phyloP scores from a whole-genome alignment of 1,140 invertebrate species.

The Teleogryllus occipitalis region DNA sequence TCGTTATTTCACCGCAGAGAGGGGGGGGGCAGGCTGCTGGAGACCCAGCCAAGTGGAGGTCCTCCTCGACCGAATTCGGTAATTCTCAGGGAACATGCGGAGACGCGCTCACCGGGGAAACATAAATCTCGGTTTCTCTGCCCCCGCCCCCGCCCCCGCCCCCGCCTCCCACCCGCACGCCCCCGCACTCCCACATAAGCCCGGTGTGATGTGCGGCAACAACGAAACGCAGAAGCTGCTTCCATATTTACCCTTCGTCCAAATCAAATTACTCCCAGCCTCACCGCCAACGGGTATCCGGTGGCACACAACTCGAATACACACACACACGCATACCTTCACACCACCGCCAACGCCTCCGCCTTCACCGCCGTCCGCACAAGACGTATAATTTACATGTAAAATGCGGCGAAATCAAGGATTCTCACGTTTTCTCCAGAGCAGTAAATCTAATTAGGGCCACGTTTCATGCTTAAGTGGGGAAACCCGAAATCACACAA shows the following conservation, averaged over 20 bases:
- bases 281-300: not conserved
- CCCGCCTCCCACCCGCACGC: too few relatives aligned
- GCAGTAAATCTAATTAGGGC: conserved; percentile 1
- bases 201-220: not conserved
- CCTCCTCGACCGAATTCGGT: too few relatives aligned
- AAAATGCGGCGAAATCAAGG: conserved; percentile 3
- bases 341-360: too few relatives aligned
- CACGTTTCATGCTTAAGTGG: not conserved
- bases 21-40: too few relatives aligned
- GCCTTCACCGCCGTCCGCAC: not conserved
- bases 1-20: too few relatives aligned
- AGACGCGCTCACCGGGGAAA: too few relatives aligned
- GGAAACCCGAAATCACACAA: not conserved
- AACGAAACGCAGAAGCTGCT: not conserved
- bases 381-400: not conserved
- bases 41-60: too few relatives aligned
- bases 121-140: too few relatives aligned
- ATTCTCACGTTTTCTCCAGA: not conserved
- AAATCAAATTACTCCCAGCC: not conserved
- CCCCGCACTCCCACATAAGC: too few relatives aligned
- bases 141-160: too few relatives aligned
- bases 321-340: not conserved
- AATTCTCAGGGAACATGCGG: too few relatives aligned
- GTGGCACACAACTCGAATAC: not conserved
- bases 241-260: not conserved